Evolutionary conservation across 2,797 vertebrate species (phyloP).

Genomic region (Sebastes miniatus): DNA sequence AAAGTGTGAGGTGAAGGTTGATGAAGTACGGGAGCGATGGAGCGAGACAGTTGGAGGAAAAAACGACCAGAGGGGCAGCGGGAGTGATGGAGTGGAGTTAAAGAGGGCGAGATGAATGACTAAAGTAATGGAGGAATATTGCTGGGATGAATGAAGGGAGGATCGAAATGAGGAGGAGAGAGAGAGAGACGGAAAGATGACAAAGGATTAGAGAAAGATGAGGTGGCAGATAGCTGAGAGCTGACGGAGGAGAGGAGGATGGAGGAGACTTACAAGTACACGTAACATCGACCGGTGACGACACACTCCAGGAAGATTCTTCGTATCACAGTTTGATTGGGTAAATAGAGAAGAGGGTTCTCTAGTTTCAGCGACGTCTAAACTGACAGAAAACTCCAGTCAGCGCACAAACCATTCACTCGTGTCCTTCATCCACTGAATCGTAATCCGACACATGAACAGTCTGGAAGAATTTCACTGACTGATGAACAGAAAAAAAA

Average conservation of each 20-base stretch:
- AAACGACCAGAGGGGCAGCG: neutral
- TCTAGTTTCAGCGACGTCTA: too few relatives aligned
- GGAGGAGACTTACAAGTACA: too few relatives aligned
- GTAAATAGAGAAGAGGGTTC: too few relatives aligned
- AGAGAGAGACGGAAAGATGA: neutral
- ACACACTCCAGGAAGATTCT: neutral
- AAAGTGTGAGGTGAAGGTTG: neutral
- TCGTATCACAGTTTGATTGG: too few relatives aligned
- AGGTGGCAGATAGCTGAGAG: neutral
- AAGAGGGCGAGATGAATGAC: neutral
- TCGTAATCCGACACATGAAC: too few relatives aligned
- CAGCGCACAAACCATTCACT: too few relatives aligned
- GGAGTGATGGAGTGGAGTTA: neutral
- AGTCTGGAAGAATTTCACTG: too few relatives aligned
- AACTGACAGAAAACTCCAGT: too few relatives aligned
- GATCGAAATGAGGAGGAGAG: neutral
- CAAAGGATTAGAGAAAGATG: neutral
- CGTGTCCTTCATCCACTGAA: too few relatives aligned
- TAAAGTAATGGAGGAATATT: neutral
- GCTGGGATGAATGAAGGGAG: neutral
- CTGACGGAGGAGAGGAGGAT: neutral
- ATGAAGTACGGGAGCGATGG: neutral
- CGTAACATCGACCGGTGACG: too few relatives aligned
- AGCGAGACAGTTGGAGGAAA: neutral
- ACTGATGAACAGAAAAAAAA: too few relatives aligned